Evolutionary conservation across 2,113 vertebrate species (phyloP), one percentile per base, ranked within the genome.

Genomic region (Oryzias woworae): DNA sequence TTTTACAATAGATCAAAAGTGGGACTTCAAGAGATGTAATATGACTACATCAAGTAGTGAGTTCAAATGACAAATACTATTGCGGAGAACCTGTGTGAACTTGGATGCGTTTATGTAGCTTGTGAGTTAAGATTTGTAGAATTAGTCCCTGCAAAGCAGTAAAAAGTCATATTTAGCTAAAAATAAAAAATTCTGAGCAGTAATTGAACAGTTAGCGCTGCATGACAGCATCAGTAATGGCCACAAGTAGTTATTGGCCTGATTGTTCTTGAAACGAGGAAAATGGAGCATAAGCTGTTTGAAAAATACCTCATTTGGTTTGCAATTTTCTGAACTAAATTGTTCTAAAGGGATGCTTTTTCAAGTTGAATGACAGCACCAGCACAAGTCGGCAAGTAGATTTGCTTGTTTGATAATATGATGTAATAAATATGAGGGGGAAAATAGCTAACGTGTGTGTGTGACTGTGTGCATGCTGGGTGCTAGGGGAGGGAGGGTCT

Each of bases 151-250:
- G 62, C 36, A 67, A 49, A 52, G 20, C 48, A 53, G 47, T 2
- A 52, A 70, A 58, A 36, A 28, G 58, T 80, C 59, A 51, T 51
- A 78, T 70, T 76, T 53, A 45, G 71, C 48, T 68, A 67, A 59
- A 49, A 62, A 71, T 66, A 46, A 60, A 58, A 58, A 64, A 46
- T 43, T 68, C 71, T 66, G 31, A 13, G 5, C 67, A 44, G 45
- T 82, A 67, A 71, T 74, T 82, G 63, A 58, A 72, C 76, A 81
- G 86, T 85, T 86, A 82, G 70, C 74, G n/a, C 70, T 24, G 83
- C 76, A 69, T 68, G 74, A 61, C 49, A 58, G 75, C 59, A 75
- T 77, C 20, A 47, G 61, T 69, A 69, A 78, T 56, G 69, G 57
- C 76, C 61, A 78, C 67, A 58, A 80, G 76, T 73, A 67, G 62